Evolutionary conservation across 2,113 vertebrate genomes (phyloP).

Genomic region (Hylia prasina): DNA sequence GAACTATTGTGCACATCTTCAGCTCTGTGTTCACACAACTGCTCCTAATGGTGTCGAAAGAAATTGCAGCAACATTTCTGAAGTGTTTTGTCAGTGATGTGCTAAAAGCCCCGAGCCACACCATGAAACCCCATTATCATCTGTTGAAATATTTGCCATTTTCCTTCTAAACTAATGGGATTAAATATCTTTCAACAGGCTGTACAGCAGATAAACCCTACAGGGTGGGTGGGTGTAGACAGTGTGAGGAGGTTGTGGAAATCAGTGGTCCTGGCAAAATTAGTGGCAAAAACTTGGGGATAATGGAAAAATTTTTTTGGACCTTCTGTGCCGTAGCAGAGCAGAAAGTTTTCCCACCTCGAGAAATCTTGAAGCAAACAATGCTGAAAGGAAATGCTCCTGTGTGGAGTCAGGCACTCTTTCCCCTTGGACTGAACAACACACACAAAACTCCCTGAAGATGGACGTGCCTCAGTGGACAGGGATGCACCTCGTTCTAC

Average conservation of each 20-base stretch:
- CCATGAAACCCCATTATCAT: background rate
- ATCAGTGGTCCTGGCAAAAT: background rate
- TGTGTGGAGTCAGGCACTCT: background rate
- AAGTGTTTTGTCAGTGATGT: background rate
- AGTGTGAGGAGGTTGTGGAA: background rate
- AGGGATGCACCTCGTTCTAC: background rate
- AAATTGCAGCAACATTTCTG: background rate
- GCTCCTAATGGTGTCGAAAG: background rate
- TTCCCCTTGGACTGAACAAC: background rate
- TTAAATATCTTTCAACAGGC: background rate
- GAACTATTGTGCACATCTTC: background rate
- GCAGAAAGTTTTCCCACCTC: background rate
- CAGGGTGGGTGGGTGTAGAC: fast-evolving
- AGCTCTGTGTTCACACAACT: background rate
- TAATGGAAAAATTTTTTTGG: background rate
- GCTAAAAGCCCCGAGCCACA: background rate
- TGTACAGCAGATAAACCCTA: background rate
- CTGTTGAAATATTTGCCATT: background rate
- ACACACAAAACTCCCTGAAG: fast-evolving
- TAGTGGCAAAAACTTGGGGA: background rate
- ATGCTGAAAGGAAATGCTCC: background rate
- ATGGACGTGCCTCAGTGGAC: fast-evolving
- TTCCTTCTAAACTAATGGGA: background rate
- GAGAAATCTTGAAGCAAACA: background rate
- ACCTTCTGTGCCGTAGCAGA: fast-evolving